phyloP scores from a whole-genome alignment of 2,113 vertebrate genomes.

The Andinoacara biseriatus region DNA sequence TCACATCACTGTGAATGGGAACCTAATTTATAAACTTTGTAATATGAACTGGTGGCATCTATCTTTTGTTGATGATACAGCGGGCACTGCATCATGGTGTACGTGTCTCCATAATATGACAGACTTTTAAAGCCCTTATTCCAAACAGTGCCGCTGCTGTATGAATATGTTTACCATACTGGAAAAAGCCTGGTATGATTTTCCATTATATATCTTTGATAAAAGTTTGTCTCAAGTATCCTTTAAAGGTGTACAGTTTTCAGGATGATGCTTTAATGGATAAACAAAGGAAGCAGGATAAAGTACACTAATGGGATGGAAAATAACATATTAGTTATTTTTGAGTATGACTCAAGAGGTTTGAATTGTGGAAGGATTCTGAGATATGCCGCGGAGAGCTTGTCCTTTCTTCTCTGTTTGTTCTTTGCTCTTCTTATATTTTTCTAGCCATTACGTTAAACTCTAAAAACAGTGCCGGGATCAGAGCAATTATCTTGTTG shows the following conservation, averaged over 20 bases:
- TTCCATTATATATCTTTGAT: constrained; percentile 33
- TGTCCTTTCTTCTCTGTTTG: constrained; percentile 10
- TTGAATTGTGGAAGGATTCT: constrained; percentile 13
- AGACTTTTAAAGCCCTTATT: neutral
- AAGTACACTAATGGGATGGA: constrained; percentile 27
- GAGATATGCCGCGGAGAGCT: neutral
- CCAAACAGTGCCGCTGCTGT: neutral
- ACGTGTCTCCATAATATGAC: neutral
- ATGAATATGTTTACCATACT: neutral
- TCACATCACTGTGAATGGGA: too few relatives aligned
- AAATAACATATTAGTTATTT: constrained; percentile 36
- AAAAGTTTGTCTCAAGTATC: constrained; percentile 4
- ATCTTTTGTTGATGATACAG: neutral
- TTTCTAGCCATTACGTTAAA: constrained; percentile 15
- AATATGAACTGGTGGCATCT: neutral
- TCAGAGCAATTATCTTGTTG: constrained; percentile 27
- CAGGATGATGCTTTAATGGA: constrained; percentile 11
- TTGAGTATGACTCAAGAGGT: constrained; percentile 26
- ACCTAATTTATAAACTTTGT: neutral
- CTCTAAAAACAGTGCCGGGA: constrained; percentile 7
- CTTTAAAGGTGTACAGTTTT: neutral
- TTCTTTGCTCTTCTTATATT: neutral
- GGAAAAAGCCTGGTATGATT: constrained; percentile 5
- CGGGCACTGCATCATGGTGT: neutral
- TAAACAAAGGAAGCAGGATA: constrained; percentile 44